These are phyloP conservation scores for Cygnus buccinator DNA, from an alignment of 2,113 vertebrate genomes.

Conservation along the genomic window DNA sequence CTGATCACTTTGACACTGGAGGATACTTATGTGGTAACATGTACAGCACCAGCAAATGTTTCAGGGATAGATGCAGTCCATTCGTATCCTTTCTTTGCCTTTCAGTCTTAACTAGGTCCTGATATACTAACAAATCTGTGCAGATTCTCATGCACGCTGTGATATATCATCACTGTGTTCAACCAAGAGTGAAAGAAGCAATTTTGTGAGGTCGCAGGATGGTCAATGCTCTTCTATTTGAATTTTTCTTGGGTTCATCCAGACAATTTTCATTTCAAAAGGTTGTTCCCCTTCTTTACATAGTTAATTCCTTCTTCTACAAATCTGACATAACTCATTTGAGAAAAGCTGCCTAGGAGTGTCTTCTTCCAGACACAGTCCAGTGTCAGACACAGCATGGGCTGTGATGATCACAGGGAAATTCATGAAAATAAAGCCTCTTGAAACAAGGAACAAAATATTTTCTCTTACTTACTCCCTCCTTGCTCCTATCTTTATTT, in stretches of 20 bases:
- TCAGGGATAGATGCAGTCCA: neutral
- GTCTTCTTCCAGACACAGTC: neutral
- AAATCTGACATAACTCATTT: conserved; percentile 57
- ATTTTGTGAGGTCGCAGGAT: conserved; percentile 64
- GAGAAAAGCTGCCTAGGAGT: neutral
- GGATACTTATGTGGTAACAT: neutral
- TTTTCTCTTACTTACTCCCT: neutral
- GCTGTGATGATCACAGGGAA: neutral
- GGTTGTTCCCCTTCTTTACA: conserved; percentile 52
- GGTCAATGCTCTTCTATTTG: conserved; percentile 53
- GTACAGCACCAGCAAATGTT: neutral
- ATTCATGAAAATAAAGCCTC: neutral
- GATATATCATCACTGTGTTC: conserved; percentile 53
- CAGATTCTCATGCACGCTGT: conserved; percentile 35
- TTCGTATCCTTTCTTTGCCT: neutral
- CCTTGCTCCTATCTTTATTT: neutral
- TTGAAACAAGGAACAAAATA: neutral
- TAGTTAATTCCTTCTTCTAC: conserved; percentile 51
- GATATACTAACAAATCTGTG: neutral
- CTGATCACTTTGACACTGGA: neutral
- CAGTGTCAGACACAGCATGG: neutral
- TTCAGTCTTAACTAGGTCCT: conserved; percentile 1
- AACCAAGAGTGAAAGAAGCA: conserved; percentile 63
- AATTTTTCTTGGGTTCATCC: conserved; percentile 53
- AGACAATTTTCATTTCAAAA: conserved; percentile 58